phyloP scores from a whole-genome alignment of 2,888 invertebrate genomes.

The Diabrotica balteata region DNA sequence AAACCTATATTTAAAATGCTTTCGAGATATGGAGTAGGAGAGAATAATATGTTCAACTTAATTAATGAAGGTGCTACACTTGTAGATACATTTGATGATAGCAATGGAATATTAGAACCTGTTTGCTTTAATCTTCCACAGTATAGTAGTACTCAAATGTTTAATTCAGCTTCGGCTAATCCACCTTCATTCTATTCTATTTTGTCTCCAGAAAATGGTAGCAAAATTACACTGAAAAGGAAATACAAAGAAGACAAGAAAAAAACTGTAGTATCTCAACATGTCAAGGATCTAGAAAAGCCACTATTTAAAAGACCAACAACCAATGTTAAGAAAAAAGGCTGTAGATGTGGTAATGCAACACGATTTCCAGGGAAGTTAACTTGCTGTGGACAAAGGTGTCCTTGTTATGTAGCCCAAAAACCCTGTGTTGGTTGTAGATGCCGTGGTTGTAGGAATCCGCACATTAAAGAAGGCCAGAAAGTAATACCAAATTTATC shows the following conservation, averaged over 20 bases:
- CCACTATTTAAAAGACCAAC: conserved; percentile 64
- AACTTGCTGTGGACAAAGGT: conserved; percentile 92
- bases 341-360: conserved; percentile 91
- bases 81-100: conserved; percentile 74
- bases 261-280: too few species aligned
- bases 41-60: conserved; percentile 72
- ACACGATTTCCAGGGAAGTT: conserved; percentile 87
- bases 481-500: conserved; percentile 64
- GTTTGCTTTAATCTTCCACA: conserved; percentile 74
- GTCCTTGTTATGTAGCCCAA: conserved; percentile 92
- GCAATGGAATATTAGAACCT: conserved; percentile 75
- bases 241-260: conserved; percentile 62
- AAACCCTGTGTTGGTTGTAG: conserved; percentile 90
- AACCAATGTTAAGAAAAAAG: conserved; percentile 66
- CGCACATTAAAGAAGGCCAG: conserved; percentile 81
- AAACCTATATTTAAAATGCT: conserved; percentile 72
- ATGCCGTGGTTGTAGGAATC: conserved; percentile 92
- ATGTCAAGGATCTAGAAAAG: too few species aligned
- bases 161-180: conserved; percentile 52
- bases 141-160: conserved; percentile 58
- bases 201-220: conserved; percentile 80
- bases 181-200: conserved; percentile 77
- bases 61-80: conserved; percentile 83
- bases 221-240: conserved; percentile 84
- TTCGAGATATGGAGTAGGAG: conserved; percentile 62